Evolutionary conservation across 2,113 vertebrate species (phyloP).

Genomic region (Chaetops frenatus): DNA sequence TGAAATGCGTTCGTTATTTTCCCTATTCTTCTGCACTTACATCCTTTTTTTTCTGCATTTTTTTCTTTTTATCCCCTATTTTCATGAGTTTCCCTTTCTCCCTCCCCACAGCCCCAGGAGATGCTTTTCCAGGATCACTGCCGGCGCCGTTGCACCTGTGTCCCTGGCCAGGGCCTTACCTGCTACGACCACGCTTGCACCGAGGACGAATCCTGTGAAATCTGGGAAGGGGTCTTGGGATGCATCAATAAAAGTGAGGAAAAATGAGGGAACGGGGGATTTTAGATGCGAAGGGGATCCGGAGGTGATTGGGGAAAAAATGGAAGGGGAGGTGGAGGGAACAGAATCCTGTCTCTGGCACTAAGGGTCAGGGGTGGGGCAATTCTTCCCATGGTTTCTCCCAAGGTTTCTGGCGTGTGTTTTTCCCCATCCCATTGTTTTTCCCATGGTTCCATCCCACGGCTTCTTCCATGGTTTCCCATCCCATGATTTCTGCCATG

Average conservation of each 20-base stretch:
- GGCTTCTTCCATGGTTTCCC: neutral
- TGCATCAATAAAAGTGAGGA: constrained; percentile 75
- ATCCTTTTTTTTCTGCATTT: neutral
- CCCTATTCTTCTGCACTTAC: neutral
- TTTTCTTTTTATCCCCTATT: neutral
- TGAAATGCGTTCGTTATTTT: neutral
- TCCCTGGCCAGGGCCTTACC: constrained; percentile 36
- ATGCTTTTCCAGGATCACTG: constrained; percentile 62
- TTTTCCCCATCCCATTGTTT: neutral
- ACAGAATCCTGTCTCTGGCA: neutral
- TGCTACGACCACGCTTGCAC: constrained; percentile 71
- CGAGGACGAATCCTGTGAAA: constrained; percentile 62
- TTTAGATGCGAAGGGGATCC: neutral
- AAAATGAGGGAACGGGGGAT: neutral
- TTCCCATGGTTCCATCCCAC: neutral
- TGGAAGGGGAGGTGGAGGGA: neutral
- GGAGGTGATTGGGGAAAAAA: no score
- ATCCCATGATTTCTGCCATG: neutral
- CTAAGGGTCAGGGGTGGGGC: neutral
- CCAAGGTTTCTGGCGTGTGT: neutral
- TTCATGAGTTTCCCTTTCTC: neutral
- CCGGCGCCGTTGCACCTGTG: constrained; percentile 68
- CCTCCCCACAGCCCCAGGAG: constrained; percentile 62
- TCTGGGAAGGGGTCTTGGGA: constrained; percentile 56
- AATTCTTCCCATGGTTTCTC: neutral